These are phyloP conservation scores for Gymnosoma rotundatum DNA, from an alignment of 2,888 invertebrate species.

Conservation along the genomic window DNA sequence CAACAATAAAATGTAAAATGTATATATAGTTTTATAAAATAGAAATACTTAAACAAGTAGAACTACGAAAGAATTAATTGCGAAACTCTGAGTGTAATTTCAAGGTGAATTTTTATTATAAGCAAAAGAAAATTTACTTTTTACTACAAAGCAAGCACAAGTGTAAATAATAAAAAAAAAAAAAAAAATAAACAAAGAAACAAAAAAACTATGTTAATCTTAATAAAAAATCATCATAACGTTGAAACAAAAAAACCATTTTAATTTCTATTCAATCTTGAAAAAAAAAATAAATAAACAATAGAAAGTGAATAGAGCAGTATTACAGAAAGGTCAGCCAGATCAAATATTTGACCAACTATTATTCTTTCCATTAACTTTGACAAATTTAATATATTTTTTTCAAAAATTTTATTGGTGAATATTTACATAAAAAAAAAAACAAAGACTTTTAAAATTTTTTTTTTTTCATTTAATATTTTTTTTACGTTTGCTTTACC, in stretches of 20 bases:
- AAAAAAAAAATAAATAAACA: constrained; percentile 9
- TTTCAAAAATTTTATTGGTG: no score
- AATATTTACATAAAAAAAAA: no score
- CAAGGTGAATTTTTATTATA: constrained; percentile 47
- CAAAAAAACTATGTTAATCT: constrained; percentile 43
- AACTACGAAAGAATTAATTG: constrained; percentile 44
- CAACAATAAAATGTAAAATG: constrained; percentile 4
- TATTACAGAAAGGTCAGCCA: no score
- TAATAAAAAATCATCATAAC: constrained; percentile 62
- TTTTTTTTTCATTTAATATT: no score
- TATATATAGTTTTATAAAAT: neutral
- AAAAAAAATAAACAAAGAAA: neutral
- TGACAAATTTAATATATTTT: no score
- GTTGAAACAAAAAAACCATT: constrained; percentile 14
- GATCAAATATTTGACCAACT: no score
- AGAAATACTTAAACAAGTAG: neutral
- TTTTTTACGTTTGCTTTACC: no score
- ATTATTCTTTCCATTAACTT: no score
- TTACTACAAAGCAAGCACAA: constrained; percentile 15
- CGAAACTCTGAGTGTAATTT: constrained; percentile 28
- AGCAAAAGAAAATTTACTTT: neutral
- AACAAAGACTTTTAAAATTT: no score
- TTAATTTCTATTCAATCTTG: constrained; percentile 27
- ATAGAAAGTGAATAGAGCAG: constrained; percentile 23
- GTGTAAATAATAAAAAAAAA: no score